Base-by-base conservation (phyloP, 2,888 invertebrate genomes). In the Leucophenga montana region DNA sequence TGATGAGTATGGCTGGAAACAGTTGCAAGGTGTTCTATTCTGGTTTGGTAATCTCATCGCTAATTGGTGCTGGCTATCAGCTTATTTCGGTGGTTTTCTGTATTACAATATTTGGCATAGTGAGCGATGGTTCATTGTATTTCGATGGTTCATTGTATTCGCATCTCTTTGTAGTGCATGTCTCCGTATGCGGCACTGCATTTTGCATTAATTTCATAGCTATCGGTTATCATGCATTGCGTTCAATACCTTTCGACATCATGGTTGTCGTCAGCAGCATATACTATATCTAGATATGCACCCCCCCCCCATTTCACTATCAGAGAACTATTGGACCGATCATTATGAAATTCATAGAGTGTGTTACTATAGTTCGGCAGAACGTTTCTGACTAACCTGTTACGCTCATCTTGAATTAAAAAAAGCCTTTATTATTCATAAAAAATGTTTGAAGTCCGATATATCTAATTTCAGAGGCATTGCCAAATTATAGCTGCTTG, bases 1-100 rank as follows among this genome's bases (percentile, higher is more conserved):
- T 1, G 99, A 99, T 90, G 99, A 99, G 88, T 99, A 99, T 90
- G 99, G 99, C 0, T 99, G 99, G 99, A 99, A 99, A 87, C 99
- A 98, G 89, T 98, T 99, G 39, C 99, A 99, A 89, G 99, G 99
- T 0, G 99, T 99, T 90, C 99, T 99, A 5, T 99, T 99, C 87
- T 88, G 92, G 97, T 0, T 92, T 98, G 78, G 84, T 98, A 33
- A 99, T 99, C 89, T 97, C 98, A 3, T 95, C 98, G n/a, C 90
- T 99, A 44, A 93, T 99, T 85, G 99, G 99, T 61, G 94, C 97
- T 78, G 99, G 99, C 3, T 96, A 97, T 89, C 99, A 99, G 89
- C 90, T 95, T 16, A 95, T 97, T 68, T 93, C 95, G 3, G 99
- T 99, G 0, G 99, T 87, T 97, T 68, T 93, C 95, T 3, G 99